Evolutionary conservation across 2,113 vertebrate genomes (phyloP), one percentile per base, ranked within the genome.

Genomic region (Dasyurus viverrinus): DNA sequence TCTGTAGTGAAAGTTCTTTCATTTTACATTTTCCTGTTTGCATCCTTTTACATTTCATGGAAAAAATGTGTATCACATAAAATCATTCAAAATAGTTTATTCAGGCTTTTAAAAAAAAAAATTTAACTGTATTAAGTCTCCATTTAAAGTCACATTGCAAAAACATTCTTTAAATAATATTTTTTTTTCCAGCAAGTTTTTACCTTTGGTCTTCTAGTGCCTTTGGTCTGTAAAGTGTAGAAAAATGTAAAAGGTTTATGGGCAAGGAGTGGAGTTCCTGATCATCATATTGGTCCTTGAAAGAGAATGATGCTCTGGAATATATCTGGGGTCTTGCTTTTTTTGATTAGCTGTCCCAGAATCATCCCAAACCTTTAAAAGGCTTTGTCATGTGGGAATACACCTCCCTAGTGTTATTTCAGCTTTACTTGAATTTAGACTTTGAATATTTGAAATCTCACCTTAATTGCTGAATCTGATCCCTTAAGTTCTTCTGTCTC

Each of bases 1-100:
- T 98, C 97, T 97, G 25, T 89, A 60, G 93, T 98, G n/a, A n/a
- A n/a, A 92, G 94, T 98, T 94, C 95, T 97, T 92, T 91, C 8
- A 90, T 90, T 93, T 95, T 89, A 92, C 1, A 92, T 25, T 90
- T 30, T 90, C 47, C 68, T 90, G 4, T 90, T 10, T 92, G 1
- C 53, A 54, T 93, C 54, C 36, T 92, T 54, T 96, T 96, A 90
- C 89, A 57, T 92, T 96, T 57, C 42, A 8, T 46, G 26, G n/a
- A 91, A 52, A 90, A 26, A 91, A 90, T 96, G 25, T 92, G 55
- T 42, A 89, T 93, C 2, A 93, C 12, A 60, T 54, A 89, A 94
- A 93, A 24, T n/a, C 54, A 48, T 93, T 95, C 60, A 97, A 90
- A 95, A 93, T 92, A 93, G 42, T 53, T 42, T 91, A 89, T 5